Evolutionary conservation across 2,797 vertebrate species (phyloP).

Genomic region (Danio kyathit): DNA sequence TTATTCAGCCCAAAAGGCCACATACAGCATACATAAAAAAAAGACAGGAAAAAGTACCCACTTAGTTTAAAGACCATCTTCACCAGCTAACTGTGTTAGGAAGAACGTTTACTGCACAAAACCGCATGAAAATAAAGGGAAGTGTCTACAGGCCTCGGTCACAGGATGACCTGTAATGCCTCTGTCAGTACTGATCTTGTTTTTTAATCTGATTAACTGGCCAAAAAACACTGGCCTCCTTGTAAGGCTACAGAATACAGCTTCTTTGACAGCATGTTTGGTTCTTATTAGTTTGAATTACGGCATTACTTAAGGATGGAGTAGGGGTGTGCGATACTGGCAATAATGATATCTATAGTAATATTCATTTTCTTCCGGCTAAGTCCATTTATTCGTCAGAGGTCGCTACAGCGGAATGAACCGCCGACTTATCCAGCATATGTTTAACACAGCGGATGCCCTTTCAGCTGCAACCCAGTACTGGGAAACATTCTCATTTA

Average conservation of each 20-base stretch:
- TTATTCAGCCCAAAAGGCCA: constrained; percentile 60
- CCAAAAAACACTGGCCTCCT: constrained; percentile 26
- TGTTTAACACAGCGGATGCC: no score
- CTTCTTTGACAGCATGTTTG: neutral
- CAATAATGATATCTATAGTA: no score
- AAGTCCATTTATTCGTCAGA: no score
- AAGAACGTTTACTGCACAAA: constrained; percentile 17
- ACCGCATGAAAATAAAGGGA: neutral
- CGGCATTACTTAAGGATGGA: neutral
- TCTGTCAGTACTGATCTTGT: constrained; percentile 4
- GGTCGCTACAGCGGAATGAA: no score
- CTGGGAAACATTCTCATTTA: no score
- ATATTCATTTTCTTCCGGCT: no score
- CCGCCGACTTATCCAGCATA: no score
- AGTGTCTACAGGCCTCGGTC: constrained; percentile 38
- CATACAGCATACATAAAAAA: constrained; percentile 60
- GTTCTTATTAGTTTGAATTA: constrained; percentile 14
- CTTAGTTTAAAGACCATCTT: constrained; percentile 58
- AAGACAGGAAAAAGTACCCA: constrained; percentile 56
- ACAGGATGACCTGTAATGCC: constrained; percentile 4
- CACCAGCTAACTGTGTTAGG: constrained; percentile 60
- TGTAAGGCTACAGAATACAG: neutral
- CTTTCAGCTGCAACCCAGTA: no score
- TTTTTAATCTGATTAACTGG: constrained; percentile 27
- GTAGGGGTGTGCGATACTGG: neutral